phyloP scores from a whole-genome alignment of 2,797 vertebrate species.

The Rhynchotus rufescens region DNA sequence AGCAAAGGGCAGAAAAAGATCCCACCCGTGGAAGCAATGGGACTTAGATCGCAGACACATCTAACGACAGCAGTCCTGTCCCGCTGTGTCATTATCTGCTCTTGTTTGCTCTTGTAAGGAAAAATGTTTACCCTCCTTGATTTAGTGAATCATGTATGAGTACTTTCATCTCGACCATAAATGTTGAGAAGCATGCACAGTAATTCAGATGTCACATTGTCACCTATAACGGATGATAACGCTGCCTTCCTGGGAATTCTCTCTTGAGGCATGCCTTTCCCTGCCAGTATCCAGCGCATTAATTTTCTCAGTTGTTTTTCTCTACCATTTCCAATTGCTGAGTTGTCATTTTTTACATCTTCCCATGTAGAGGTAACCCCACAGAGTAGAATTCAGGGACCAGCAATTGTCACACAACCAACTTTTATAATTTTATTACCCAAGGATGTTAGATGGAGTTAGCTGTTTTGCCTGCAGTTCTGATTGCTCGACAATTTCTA shows the following conservation, averaged over 20 bases:
- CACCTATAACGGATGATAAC: neutral
- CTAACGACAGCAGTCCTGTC: neutral
- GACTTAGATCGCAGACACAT: neutral
- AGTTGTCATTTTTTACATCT: neutral
- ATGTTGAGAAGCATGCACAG: neutral
- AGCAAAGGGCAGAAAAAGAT: neutral
- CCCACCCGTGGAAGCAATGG: neutral
- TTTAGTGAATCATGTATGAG: neutral
- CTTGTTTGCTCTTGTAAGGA: neutral
- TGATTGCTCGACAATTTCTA: neutral
- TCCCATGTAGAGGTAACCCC: neutral
- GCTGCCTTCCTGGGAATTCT: neutral
- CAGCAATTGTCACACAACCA: neutral
- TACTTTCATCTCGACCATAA: too few species aligned
- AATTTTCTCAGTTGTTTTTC: neutral
- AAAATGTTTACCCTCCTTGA: neutral
- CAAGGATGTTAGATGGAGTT: neutral
- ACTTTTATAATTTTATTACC: neutral
- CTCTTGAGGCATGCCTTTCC: neutral
- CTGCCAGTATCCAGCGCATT: neutral
- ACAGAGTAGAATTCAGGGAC: too few species aligned
- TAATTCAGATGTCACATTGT: neutral
- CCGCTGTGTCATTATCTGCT: neutral
- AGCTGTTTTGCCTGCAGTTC: neutral
- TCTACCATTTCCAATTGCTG: neutral